Evolutionary conservation across 2,888 invertebrate genomes (phyloP).

Genomic region (Oxycera nigricornis): DNA sequence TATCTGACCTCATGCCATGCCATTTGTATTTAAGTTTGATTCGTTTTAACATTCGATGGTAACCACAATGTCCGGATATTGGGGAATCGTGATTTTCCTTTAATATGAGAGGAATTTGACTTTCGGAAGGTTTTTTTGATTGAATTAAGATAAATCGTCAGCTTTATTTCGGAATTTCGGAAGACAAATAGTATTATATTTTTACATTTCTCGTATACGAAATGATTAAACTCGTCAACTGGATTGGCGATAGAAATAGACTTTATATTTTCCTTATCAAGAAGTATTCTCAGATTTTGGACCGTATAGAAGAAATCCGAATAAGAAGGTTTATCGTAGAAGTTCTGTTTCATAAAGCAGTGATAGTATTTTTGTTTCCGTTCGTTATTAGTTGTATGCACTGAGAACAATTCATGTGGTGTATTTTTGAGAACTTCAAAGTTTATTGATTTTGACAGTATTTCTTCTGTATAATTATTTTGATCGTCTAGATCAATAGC

Average conservation of each 20-base stretch:
- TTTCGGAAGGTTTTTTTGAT: too few relatives aligned
- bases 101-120: too few relatives aligned
- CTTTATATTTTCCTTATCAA: background rate
- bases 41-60: too few relatives aligned
- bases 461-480: background rate
- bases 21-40: too few relatives aligned
- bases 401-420: too few relatives aligned
- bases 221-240: background rate
- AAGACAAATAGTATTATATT: background rate
- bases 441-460: background rate
- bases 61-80: too few relatives aligned
- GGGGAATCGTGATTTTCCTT: too few relatives aligned
- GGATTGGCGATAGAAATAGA: background rate
- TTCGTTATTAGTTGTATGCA: background rate
- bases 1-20: conserved; percentile 2
- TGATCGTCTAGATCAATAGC: background rate
- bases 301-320: background rate
- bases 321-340: background rate
- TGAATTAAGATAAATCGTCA: too few relatives aligned
- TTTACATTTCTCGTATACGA: background rate
- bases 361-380: background rate
- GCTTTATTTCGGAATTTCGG: too few relatives aligned
- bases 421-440: too few relatives aligned
- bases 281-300: background rate
- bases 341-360: background rate